These are phyloP conservation scores for Berghia stephanieae DNA, from an alignment of 1,140 invertebrate genomes.

Conservation along the genomic window DNA sequence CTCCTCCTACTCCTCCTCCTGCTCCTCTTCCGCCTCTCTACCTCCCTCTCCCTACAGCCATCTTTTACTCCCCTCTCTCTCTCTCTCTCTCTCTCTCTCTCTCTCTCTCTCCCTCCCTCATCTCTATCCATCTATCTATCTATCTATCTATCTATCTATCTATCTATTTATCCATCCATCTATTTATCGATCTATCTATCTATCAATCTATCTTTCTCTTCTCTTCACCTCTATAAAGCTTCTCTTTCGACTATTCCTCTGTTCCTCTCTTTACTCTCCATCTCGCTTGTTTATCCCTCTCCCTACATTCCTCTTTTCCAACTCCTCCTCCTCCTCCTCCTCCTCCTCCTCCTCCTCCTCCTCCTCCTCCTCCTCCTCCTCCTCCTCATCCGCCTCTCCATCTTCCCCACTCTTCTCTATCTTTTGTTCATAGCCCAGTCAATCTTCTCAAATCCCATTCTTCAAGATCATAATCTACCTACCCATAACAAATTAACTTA, in stretches of 20 bases:
- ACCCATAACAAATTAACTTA: too few species aligned
- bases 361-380: neutral
- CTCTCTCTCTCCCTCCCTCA: neutral
- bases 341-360: neutral
- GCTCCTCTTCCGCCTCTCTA: too few species aligned
- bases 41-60: neutral
- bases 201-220: neutral
- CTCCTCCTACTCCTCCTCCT: too few species aligned
- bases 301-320: neutral
- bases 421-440: too few species aligned
- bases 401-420: neutral
- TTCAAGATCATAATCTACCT: too few species aligned
- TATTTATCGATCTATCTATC: neutral
- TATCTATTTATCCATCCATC: neutral
- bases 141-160: neutral
- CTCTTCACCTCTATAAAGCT: neutral
- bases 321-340: neutral
- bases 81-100: neutral
- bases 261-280: neutral
- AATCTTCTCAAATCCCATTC: too few species aligned
- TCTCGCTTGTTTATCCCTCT: neutral
- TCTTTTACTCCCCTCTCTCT: neutral
- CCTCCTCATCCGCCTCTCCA: neutral
- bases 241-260: neutral
- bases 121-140: neutral